Base-by-base conservation (phyloP, 1,140 invertebrate genomes). In the Drosophila pandora region DNA sequence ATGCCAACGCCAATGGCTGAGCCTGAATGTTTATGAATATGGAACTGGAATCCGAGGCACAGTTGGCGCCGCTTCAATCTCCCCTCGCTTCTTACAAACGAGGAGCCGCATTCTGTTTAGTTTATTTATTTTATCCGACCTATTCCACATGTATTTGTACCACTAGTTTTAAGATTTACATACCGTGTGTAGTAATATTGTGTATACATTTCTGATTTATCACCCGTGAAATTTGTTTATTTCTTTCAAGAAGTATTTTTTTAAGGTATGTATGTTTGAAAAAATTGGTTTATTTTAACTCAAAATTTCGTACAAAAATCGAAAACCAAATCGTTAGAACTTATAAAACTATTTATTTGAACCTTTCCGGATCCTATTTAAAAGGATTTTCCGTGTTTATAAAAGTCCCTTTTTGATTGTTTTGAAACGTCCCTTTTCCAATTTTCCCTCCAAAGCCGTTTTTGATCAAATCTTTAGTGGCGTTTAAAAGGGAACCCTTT, bases 111-210 rank as follows among this genome's bases (percentile, higher is more conserved):
- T 77, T 76, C 47, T 79, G 53, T 79, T 83, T 87, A 87, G 83
- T 79, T 79, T 87, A 85, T 87, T 83, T 87, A 83, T 87, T 83
- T 70, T 79, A 59, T 49, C 83, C 62, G 57, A 72, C 55, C 65
- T 75, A 88, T 79, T 82, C 54, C 75, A 82, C 65, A 63, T 87
- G 75, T 87, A 87, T 79, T 84, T 75, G 71, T 75, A 75, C 82
- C 73, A 64, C 48, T 85, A 85, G 49, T 64, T 71, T 45, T 85
- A 85, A 85, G 82, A 87, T 78, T 85, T 87, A 75, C 58, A 85
- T 87, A 87, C 78, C 87, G 58, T 75, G 83, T 85, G 82, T 88
- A 88, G 82, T 85, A 85, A 87, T 85, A 73, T 83, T 82, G 79
- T 82, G 79, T 82, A 83, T 83, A 81, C 68, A 82, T 81, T 81